Conservation (phyloP, 1,140 invertebrate genomes). For the Plectus sambesii region DNA sequence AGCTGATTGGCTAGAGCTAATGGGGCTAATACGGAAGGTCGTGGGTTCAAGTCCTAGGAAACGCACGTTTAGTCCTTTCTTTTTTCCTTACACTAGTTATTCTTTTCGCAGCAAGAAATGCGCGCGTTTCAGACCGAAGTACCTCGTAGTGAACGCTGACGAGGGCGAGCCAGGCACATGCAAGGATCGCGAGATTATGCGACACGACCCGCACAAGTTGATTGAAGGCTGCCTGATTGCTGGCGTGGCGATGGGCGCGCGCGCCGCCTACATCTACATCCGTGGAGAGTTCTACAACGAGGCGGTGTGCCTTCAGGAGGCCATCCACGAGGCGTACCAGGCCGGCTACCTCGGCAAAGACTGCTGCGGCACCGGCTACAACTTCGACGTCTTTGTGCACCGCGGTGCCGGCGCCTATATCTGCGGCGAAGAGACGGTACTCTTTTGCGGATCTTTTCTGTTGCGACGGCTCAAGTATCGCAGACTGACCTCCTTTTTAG, state of each 20-base stretch:
- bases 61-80: too few relatives aligned
- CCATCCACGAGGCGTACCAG: constrained; percentile 74
- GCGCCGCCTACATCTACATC: constrained; percentile 92
- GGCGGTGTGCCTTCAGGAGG: constrained; percentile 87
- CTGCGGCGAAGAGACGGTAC: constrained; percentile 85
- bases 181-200: constrained; percentile 93
- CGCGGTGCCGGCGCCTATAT: constrained; percentile 96
- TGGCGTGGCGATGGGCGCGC: constrained; percentile 81
- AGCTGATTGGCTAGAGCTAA: neutral
- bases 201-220: constrained; percentile 92
- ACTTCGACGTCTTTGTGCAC: constrained; percentile 94
- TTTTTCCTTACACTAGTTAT: neutral
- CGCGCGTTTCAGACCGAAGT: constrained; percentile 64
- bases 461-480: neutral
- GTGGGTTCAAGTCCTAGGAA: neutral
- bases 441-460: constrained; percentile 21
- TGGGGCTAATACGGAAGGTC: neutral
- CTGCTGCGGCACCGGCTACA: constrained; percentile 83
- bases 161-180: constrained; percentile 96
- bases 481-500: constrained; percentile 8
- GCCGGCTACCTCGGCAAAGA: constrained; percentile 86
- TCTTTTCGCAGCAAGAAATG: neutral
- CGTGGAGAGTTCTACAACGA: constrained; percentile 98
- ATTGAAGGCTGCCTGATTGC: constrained; percentile 91
- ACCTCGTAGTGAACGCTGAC: constrained; percentile 91